Conservation (phyloP, 2,888 invertebrate species). For the Scaptomyza caliginosa region DNA sequence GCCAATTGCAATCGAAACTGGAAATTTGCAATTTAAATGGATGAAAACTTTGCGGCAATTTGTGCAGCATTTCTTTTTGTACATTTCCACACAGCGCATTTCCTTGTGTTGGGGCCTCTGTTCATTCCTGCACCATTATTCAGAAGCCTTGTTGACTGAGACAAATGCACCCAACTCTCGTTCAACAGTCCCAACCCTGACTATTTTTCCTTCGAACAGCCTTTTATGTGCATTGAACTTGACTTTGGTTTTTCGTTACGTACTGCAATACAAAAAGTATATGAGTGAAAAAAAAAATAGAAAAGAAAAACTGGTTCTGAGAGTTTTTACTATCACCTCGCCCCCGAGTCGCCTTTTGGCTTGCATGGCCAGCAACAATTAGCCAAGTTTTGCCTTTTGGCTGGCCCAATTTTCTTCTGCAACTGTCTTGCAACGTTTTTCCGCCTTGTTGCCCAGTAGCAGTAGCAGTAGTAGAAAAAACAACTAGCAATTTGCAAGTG, state of each 20-base stretch:
- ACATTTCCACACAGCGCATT: conserved; percentile 33
- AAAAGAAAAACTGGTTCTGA: conserved; percentile 56
- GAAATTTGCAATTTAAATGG: conserved; percentile 77
- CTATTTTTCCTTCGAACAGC: conserved; percentile 15
- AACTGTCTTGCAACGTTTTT: conserved; percentile 60
- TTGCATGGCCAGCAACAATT: conserved; percentile 74
- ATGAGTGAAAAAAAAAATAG: neutral
- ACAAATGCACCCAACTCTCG: neutral
- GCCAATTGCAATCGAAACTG: conserved; percentile 69
- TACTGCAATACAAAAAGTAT: conserved; percentile 24
- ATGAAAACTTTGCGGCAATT: conserved; percentile 67
- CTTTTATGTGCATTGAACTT: conserved; percentile 70
- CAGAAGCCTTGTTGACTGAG: conserved; percentile 18
- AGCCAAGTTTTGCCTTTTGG: conserved; percentile 72
- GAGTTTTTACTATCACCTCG: neutral
- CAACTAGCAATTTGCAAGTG: conserved; percentile 44
- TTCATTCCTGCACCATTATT: conserved; percentile 24
- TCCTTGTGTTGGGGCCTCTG: conserved; percentile 37
- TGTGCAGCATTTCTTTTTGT: conserved; percentile 67
- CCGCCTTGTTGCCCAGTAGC: conserved; percentile 55
- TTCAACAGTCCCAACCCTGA: neutral
- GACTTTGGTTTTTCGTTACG: conserved; percentile 55
- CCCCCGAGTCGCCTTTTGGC: conserved; percentile 3
- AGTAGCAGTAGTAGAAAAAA: conserved; percentile 41
- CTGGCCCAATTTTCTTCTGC: conserved; percentile 47